phyloP scores from a whole-genome alignment of 2,797 vertebrate genomes.

The Toxotes lorentzi region DNA sequence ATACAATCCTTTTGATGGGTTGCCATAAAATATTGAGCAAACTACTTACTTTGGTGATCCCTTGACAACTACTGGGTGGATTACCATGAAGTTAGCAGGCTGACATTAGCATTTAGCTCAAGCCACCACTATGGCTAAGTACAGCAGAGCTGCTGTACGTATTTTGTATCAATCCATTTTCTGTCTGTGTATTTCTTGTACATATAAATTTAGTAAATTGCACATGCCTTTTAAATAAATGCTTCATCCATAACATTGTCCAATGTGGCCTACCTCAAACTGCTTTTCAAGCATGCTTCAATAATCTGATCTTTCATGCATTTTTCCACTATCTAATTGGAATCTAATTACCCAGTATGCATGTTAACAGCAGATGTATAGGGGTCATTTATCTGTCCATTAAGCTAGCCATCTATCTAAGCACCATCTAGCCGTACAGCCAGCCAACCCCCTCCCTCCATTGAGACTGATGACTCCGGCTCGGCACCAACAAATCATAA shows the following conservation, averaged over 20 bases:
- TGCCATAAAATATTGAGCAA: not conserved
- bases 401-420: slow-evolving; percentile 53
- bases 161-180: not conserved
- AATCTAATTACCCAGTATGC: slow-evolving; percentile 47
- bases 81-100: not conserved
- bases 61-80: not conserved
- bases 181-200: not conserved
- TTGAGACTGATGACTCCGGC: slow-evolving; percentile 69
- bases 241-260: not conserved
- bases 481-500: slow-evolving; percentile 70
- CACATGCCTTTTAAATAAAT: slow-evolving; percentile 1
- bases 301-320: slow-evolving; percentile 16
- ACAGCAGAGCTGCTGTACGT: not conserved
- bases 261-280: not conserved
- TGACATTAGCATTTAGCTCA: not conserved
- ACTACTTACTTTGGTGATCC: not conserved
- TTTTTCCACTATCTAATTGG: slow-evolving; percentile 46
- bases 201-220: not conserved
- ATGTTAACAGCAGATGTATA: slow-evolving; percentile 61
- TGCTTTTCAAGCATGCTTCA: slow-evolving; percentile 2
- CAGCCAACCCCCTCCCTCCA: slow-evolving; percentile 43
- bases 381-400: slow-evolving; percentile 65
- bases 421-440: slow-evolving; percentile 32
- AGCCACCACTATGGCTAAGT: not conserved
- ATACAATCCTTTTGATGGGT: slow-evolving; percentile 3